Evolutionary conservation across 1,140 invertebrate genomes (phyloP).

Genomic region (Ostrea edulis): DNA sequence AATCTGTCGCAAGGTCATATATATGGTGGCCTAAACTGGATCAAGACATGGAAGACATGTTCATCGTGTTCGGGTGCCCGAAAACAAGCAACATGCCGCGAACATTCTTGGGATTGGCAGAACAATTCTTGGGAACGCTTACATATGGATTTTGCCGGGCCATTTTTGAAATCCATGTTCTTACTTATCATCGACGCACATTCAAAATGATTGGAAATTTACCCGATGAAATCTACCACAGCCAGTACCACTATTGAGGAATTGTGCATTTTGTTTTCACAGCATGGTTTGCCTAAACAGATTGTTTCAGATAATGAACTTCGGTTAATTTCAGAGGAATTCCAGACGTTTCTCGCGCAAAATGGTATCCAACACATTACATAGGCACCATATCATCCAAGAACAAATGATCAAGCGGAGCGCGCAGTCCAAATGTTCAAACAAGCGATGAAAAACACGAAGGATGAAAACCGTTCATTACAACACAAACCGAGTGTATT

Average conservation of each 20-base stretch:
- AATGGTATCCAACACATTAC: too few species aligned
- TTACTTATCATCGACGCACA: slow-evolving; percentile 26
- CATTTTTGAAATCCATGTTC: slow-evolving; percentile 43
- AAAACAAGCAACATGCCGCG: slow-evolving; percentile 22
- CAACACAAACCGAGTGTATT: too few species aligned
- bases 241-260: too few species aligned
- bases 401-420: too few species aligned
- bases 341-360: neutral
- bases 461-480: too few species aligned
- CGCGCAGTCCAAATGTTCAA: too few species aligned
- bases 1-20: slow-evolving; percentile 44
- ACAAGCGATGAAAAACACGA: too few species aligned
- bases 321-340: slow-evolving; percentile 75
- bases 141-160: slow-evolving; percentile 54
- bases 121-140: slow-evolving; percentile 45
- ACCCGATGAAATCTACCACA: neutral
- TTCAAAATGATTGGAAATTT: slow-evolving; percentile 42
- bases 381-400: too few species aligned
- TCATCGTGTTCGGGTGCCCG: slow-evolving; percentile 28
- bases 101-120: slow-evolving; percentile 30
- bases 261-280: too few species aligned
- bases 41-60: slow-evolving; percentile 49
- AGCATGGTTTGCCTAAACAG: slow-evolving; percentile 73
- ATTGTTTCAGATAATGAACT: slow-evolving; percentile 79
- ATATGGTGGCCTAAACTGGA: slow-evolving; percentile 65